Evolutionary conservation across 2,888 invertebrate species (phyloP).

Genomic region (Drosophila flavopinicola): DNA sequence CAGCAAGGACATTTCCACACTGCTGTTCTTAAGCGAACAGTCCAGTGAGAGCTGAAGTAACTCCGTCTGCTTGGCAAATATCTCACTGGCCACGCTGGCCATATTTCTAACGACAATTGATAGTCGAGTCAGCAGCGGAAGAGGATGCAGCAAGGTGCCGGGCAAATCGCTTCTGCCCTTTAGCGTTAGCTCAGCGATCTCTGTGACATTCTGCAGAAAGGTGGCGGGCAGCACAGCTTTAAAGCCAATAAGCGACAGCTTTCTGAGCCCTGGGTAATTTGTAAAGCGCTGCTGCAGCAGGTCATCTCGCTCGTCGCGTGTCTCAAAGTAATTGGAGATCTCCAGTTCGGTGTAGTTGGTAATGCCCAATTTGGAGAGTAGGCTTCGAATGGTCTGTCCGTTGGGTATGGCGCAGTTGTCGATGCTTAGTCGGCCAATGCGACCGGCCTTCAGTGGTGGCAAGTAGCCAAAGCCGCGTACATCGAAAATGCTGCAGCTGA

Average conservation of each 20-base stretch:
- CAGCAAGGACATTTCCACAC: constrained; percentile 65
- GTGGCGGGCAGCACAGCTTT: constrained; percentile 50
- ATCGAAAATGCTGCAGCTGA: constrained; percentile 65
- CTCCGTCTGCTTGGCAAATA: constrained; percentile 61
- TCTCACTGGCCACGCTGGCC: constrained; percentile 60
- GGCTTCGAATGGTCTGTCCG: constrained; percentile 47
- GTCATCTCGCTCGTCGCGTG: constrained; percentile 53
- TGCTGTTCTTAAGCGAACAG: constrained; percentile 62
- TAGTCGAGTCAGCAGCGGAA: constrained; percentile 42
- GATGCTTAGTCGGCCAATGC: constrained; percentile 48
- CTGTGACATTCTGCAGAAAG: constrained; percentile 54
- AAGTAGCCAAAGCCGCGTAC: constrained; percentile 63
- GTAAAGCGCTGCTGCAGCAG: constrained; percentile 61
- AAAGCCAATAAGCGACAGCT: constrained; percentile 53
- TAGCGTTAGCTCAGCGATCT: constrained; percentile 49
- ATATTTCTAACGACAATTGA: constrained; percentile 63
- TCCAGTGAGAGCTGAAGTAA: constrained; percentile 53
- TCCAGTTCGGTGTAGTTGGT: constrained; percentile 60
- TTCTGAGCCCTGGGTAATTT: constrained; percentile 56
- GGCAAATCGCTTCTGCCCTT: constrained; percentile 64
- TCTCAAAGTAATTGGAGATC: constrained; percentile 63
- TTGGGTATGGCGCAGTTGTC: constrained; percentile 67
- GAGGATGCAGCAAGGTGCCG: constrained; percentile 50
- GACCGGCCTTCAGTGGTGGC: constrained; percentile 57
- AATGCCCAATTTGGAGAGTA: constrained; percentile 54